phyloP scores from a whole-genome alignment of 2,797 vertebrate genomes.

The Enteromius mattozi region DNA sequence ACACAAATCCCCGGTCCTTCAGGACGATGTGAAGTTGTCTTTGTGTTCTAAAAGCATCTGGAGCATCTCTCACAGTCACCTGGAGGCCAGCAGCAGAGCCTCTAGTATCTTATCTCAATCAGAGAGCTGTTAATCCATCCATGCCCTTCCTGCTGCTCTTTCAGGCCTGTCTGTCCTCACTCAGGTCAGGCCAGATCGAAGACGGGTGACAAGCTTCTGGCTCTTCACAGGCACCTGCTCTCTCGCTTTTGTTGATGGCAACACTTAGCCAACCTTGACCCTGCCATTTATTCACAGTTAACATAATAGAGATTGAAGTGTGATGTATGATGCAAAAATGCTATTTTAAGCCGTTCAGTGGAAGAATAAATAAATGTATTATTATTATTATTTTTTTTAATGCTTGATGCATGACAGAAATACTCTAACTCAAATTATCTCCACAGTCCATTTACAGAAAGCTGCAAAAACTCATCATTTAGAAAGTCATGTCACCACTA shows the following conservation, averaged over 20 bases:
- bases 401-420: neutral
- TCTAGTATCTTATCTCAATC: conserved; percentile 54
- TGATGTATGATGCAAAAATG: neutral
- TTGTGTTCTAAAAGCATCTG: conserved; percentile 37
- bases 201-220: neutral
- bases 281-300: conserved; percentile 8
- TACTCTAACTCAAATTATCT: neutral
- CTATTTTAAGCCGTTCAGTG: neutral
- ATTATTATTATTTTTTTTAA: neutral
- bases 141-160: conserved; percentile 32
- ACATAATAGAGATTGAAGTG: neutral
- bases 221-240: neutral
- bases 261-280: neutral
- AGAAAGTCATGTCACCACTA: neutral
- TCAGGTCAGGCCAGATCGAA: conserved; percentile 34
- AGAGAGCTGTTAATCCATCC: conserved; percentile 45
- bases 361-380: neutral
- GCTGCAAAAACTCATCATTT: neutral
- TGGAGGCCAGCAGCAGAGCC: conserved; percentile 1
- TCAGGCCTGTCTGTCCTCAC: conserved; percentile 27
- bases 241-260: neutral
- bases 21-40: neutral
- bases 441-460: conserved; percentile 6
- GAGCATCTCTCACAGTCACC: conserved; percentile 31
- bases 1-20: conserved; percentile 13